phyloP scores from a whole-genome alignment of 1,140 invertebrate genomes.

The Limonius californicus region DNA sequence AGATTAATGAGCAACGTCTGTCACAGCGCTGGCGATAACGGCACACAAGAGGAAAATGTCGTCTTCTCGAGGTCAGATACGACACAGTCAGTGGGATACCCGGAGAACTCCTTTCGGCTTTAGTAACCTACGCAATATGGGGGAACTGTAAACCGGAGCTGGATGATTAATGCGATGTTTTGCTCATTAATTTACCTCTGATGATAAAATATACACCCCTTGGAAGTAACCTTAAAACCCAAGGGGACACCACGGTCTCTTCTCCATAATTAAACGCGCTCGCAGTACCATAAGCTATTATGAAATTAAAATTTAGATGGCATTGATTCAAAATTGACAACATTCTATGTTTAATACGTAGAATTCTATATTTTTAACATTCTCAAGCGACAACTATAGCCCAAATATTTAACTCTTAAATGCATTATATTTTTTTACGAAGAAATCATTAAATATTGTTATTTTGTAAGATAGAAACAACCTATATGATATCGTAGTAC shows the following conservation, averaged over 20 bases:
- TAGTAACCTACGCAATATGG: conserved; percentile 1
- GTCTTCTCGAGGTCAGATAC: conserved; percentile 6
- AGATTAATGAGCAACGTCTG: conserved; percentile 11
- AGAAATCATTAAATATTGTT: too few relatives aligned
- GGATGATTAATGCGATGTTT: conserved; percentile 10
- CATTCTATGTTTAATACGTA: too few relatives aligned
- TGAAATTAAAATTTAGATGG: too few relatives aligned
- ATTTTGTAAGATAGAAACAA: too few relatives aligned
- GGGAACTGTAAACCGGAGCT: conserved; percentile 7
- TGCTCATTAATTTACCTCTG: conserved; percentile 8
- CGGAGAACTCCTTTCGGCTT: neutral
- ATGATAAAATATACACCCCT: neutral
- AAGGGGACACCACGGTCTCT: neutral
- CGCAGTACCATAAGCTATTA: too few relatives aligned
- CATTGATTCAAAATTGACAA: too few relatives aligned
- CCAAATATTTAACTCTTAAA: too few relatives aligned
- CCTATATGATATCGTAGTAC: too few relatives aligned
- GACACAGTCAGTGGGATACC: neutral
- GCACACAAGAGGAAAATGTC: conserved; percentile 8
- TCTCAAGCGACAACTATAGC: too few relatives aligned
- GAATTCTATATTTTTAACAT: too few relatives aligned
- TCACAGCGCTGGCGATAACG: conserved; percentile 2
- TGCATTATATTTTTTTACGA: too few relatives aligned
- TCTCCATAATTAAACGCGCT: too few relatives aligned
- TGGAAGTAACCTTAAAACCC: neutral